Percentiles rank a stretch among this genome's conserved stretches.
These are phyloP conservation scores for Oncorhynchus kisutch DNA, from an alignment of 2,113 vertebrate genomes.

Conservation along the genomic window DNA sequence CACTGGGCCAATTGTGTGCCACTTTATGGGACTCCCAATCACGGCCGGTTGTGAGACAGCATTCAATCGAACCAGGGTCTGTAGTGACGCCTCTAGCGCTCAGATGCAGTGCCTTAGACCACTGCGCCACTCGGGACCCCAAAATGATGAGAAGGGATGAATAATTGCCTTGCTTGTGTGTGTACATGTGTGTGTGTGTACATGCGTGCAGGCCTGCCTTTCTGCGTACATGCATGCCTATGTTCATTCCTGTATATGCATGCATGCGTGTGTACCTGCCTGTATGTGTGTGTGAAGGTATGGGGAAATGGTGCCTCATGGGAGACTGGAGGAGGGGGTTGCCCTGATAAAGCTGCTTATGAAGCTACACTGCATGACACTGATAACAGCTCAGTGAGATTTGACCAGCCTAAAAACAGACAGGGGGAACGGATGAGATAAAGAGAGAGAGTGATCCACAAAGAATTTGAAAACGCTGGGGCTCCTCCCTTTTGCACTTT, in stretches of 20 bases:
- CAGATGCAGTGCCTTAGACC: too few relatives aligned
- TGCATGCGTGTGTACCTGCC: too few relatives aligned
- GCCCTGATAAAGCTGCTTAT: constrained; percentile 12
- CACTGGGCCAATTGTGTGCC: too few relatives aligned
- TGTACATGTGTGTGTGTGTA: constrained; percentile 27
- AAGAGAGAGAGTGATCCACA: background rate
- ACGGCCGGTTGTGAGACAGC: too few relatives aligned
- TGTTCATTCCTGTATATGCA: too few relatives aligned
- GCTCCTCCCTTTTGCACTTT: too few relatives aligned
- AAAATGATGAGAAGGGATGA: constrained; percentile 39
- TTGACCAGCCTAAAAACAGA: constrained; percentile 4
- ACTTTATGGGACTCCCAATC: too few relatives aligned
- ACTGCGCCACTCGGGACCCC: too few relatives aligned
- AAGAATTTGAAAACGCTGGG: too few relatives aligned
- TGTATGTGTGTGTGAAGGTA: constrained; percentile 37
- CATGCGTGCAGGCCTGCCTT: constrained; percentile 56
- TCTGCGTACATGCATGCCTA: constrained; percentile 43
- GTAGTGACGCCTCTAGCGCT: too few relatives aligned
- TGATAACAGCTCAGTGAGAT: constrained; percentile 7
- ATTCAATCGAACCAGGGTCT: too few relatives aligned
- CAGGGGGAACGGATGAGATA: background rate
- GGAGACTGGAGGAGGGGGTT: background rate
- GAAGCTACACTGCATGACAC: constrained; percentile 9
- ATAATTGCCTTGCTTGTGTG: background rate
- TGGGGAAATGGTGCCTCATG: background rate